These are phyloP conservation scores for Caerostris extrusa DNA, from an alignment of 1,140 invertebrate species.

Conservation along the genomic window DNA sequence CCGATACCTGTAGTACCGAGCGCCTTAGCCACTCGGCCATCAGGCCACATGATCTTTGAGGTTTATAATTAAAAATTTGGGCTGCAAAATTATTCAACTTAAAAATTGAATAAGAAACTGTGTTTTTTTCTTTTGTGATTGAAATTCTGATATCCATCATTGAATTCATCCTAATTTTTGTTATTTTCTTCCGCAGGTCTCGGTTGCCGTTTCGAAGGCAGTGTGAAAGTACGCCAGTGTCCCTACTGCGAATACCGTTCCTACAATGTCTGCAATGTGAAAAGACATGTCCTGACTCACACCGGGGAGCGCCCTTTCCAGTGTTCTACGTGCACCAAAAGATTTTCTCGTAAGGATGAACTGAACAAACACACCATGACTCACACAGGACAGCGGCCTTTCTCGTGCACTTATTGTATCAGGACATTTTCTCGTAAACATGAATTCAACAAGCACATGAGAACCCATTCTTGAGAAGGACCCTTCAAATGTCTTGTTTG, in stretches of 20 bases:
- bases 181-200: too few species aligned
- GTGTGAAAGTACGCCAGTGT: neutral
- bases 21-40: too few species aligned
- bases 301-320: slow-evolving; percentile 92
- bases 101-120: too few species aligned
- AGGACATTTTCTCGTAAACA: slow-evolving; percentile 1
- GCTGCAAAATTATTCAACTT: too few species aligned
- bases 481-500: too few species aligned
- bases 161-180: too few species aligned
- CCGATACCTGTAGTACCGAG: too few species aligned
- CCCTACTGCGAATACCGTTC: neutral
- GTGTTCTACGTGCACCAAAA: slow-evolving; percentile 93
- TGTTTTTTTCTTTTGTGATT: too few species aligned
- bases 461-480: neutral
- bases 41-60: too few species aligned
- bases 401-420: neutral
- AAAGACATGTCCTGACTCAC: slow-evolving; percentile 92
- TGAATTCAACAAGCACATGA: neutral
- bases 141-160: too few species aligned
- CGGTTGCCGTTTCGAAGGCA: neutral
- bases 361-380: slow-evolving; percentile 56
- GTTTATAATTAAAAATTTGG: too few species aligned
- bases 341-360: slow-evolving; percentile 86
- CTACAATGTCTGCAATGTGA: slow-evolving; percentile 83
- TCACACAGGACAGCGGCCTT: slow-evolving; percentile 49